Evolutionary conservation across 2,113 vertebrate genomes (phyloP), one percentile per base, ranked within the genome.

Genomic region (Megaceryle maxima): DNA sequence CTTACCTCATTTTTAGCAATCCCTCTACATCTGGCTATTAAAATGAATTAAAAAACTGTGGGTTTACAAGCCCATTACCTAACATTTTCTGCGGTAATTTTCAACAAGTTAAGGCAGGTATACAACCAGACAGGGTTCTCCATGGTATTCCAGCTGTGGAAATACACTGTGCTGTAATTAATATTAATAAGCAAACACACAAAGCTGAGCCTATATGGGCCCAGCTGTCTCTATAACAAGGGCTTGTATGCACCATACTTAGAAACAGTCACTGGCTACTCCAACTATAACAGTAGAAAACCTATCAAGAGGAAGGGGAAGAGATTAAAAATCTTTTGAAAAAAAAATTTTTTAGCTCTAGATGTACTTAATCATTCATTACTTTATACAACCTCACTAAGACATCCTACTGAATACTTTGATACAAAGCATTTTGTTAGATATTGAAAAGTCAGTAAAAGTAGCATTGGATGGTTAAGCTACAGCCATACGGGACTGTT

Each of bases 351-450:
- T 95, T 77, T 84, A 84, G 18, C 35, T 91, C 53, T 57, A 82
- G 21, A 44, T 75, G 90, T 93, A 82, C 94, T 94, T 91, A 93
- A 94, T 77, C 74, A 64, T 88, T 94, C 50, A 37, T 83, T 94
- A 83, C 31, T 91, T 83, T 72, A 63, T 64, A 77, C 53, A 73
- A 25, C 17, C 78, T 66, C 33, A 43, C n/a, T 5, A 9, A 89
- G 74, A 93, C 25, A 77, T 2, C 31, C 60, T 88, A 50, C 70
- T 88, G 41, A 53, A 69, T 84, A 31, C 83, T 94, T 90, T 80
- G 88, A 88, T 90, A 84, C 56, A 35, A 88, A 86, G 7, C 56
- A 75, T 78, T 90, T 92, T 82, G 73, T 86, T 88, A 77, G 53
- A 79, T 55, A 88, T 79, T 76, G 94, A 92, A 96, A 87, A 94